Percentiles rank a stretch among this genome's conserved stretches.
Evolutionary conservation across 92 coral and sea anemone genomes (phyloP).

Genomic region (Epizoanthus illoricatus): DNA sequence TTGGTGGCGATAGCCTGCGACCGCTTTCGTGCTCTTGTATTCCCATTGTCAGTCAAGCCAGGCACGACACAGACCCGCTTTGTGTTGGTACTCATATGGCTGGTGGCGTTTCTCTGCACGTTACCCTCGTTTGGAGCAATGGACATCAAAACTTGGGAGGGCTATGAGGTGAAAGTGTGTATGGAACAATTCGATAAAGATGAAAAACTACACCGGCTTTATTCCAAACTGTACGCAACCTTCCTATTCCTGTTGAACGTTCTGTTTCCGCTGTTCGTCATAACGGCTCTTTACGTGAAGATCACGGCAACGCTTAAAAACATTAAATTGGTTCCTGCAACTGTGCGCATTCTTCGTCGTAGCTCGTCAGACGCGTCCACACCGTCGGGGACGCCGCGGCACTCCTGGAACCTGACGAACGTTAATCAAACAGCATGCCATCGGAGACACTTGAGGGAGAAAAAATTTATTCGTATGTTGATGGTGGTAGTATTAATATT

Average conservation of each 20-base stretch:
- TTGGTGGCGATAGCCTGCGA: constrained; percentile 88
- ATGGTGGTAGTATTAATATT: constrained; percentile 66
- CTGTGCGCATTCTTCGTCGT: constrained; percentile 56
- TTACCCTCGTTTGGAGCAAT: constrained; percentile 73
- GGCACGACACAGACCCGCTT: constrained; percentile 77
- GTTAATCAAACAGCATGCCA: constrained; percentile 55
- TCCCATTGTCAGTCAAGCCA: constrained; percentile 71
- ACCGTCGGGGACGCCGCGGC: constrained; percentile 64
- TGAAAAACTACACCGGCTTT: constrained; percentile 30
- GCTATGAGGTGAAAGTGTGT: constrained; percentile 35
- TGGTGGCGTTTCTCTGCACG: constrained; percentile 68
- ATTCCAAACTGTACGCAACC: constrained; percentile 54
- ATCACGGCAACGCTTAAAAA: constrained; percentile 69
- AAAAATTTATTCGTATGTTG: constrained; percentile 73
- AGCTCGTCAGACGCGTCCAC: constrained; percentile 64
- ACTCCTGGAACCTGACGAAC: constrained; percentile 59
- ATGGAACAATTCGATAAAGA: constrained; percentile 58
- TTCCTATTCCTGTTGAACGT: constrained; percentile 60
- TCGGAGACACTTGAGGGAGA: constrained; percentile 65
- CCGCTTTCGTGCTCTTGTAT: constrained; percentile 77
- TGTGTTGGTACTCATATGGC: constrained; percentile 62
- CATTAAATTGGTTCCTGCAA: constrained; percentile 59
- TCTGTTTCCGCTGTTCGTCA: constrained; percentile 64
- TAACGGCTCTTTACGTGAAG: constrained; percentile 57
- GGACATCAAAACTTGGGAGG: background rate